These are phyloP conservation scores for Reinhardtius hippoglossoides DNA, from an alignment of 2,113 vertebrate species.

Conservation along the genomic window DNA sequence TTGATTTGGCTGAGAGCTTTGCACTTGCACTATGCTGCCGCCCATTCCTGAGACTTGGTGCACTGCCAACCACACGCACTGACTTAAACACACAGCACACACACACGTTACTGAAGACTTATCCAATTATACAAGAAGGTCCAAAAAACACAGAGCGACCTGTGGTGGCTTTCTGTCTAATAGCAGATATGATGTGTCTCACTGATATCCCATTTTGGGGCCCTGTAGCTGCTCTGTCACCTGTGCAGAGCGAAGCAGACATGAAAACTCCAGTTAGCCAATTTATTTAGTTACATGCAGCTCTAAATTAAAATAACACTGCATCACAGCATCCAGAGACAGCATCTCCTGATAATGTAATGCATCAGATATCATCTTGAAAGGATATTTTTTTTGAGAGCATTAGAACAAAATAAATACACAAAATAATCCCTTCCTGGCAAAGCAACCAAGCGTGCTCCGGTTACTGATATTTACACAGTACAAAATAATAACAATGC, in stretches of 20 bases:
- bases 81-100: conserved; percentile 61
- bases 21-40: conserved; percentile 60
- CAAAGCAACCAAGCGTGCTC: conserved; percentile 67
- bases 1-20: conserved; percentile 77
- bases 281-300: conserved; percentile 40
- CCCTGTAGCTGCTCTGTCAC: conserved; percentile 26
- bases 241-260: conserved; percentile 23
- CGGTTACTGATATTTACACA: conserved; percentile 83
- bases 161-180: conserved; percentile 46
- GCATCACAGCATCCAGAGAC: conserved; percentile 44
- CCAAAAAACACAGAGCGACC: conserved; percentile 60
- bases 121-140: conserved; percentile 60
- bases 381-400: conserved; percentile 61
- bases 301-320: conserved; percentile 49
- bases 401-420: conserved; percentile 73
- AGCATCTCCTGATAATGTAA: conserved; percentile 69
- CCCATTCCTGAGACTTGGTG: conserved; percentile 48
- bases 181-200: conserved; percentile 39
- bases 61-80: conserved; percentile 39
- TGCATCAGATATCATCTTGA: conserved; percentile 68
- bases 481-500: conserved; percentile 86
- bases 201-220: conserved; percentile 40
- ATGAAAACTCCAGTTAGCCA: conserved; percentile 30
- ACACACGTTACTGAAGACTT: conserved; percentile 36
- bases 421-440: conserved; percentile 72